phyloP scores from a whole-genome alignment of 1,140 invertebrate genomes.

The Homalodisca vitripennis region DNA sequence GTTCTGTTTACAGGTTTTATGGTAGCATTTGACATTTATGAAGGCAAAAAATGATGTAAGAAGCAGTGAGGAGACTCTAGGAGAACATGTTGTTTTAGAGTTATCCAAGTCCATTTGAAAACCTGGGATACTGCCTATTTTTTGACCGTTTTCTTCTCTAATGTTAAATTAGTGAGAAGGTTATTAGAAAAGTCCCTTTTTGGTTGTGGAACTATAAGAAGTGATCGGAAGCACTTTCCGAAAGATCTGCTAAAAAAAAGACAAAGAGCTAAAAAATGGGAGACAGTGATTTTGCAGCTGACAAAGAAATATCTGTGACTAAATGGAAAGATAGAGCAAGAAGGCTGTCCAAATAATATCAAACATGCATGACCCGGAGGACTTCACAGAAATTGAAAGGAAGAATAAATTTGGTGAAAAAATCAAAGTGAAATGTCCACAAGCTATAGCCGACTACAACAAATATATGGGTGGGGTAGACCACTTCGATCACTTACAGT shows the following conservation, averaged over 20 bases:
- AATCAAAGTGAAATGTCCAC: constrained; percentile 33
- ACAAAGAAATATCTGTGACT: constrained; percentile 29
- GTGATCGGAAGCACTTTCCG: neutral
- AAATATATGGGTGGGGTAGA: constrained; percentile 38
- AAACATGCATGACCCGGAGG: constrained; percentile 14
- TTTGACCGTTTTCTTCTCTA: neutral
- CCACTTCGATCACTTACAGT: constrained; percentile 34
- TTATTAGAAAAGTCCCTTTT: neutral
- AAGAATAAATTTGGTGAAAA: constrained; percentile 26
- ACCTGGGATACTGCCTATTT: neutral
- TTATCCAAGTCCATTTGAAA: neutral
- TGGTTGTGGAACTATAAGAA: neutral
- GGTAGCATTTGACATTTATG: constrained; percentile 42
- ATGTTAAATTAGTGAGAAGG: neutral
- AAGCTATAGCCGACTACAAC: constrained; percentile 29
- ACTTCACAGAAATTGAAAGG: constrained; percentile 26
- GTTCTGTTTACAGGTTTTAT: constrained; percentile 40
- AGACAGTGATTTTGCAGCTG: neutral
- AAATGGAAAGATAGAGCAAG: constrained; percentile 29
- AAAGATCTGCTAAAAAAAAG: neutral
- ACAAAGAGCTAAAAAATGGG: neutral
- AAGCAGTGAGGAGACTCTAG: neutral
- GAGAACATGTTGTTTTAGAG: neutral
- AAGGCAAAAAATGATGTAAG: constrained; percentile 34
- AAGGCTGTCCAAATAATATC: constrained; percentile 16